Evolutionary conservation across 1,140 invertebrate genomes (phyloP).

Genomic region (Dufourea novaeangliae): DNA sequence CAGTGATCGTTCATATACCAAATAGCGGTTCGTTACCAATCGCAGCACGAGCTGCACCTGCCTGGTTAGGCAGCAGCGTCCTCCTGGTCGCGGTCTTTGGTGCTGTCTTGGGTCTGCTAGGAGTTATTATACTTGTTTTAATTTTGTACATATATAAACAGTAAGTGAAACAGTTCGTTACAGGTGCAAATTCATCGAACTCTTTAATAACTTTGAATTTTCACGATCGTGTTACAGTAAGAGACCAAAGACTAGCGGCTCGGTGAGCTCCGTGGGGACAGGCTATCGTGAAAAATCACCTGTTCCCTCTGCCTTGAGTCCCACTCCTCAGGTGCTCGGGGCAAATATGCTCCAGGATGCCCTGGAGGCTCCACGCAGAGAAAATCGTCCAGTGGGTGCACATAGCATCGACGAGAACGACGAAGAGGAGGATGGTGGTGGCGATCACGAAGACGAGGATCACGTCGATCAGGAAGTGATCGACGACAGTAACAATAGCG

Average conservation of each 20-base stretch:
- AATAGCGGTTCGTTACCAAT: constrained; percentile 78
- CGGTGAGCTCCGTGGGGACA: constrained; percentile 76
- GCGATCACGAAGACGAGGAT: constrained; percentile 32
- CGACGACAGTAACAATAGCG: constrained; percentile 27
- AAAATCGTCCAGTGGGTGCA: background rate
- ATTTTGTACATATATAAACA: constrained; percentile 89
- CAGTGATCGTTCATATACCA: constrained; percentile 88
- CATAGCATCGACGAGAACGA: constrained; percentile 37
- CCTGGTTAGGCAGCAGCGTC: constrained; percentile 81
- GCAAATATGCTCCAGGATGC: constrained; percentile 75
- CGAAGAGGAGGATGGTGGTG: constrained; percentile 15
- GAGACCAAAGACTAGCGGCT: constrained; percentile 80
- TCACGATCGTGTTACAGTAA: constrained; percentile 75
- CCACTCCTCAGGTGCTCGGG: constrained; percentile 77
- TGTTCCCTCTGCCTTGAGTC: constrained; percentile 75
- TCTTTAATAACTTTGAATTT: background rate
- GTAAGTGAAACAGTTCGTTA: constrained; percentile 80
- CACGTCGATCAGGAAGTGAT: constrained; percentile 8
- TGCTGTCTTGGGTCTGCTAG: constrained; percentile 86
- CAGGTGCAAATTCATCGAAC: background rate
- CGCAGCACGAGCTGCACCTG: constrained; percentile 80
- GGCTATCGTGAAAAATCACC: constrained; percentile 79
- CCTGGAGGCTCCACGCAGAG: constrained; percentile 65
- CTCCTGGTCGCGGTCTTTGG: constrained; percentile 87
- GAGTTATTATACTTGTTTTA: constrained; percentile 87